A percentile compares a stretch with the other conserved stretches of the same genome.
Conservation (phyloP, 2,797 vertebrate genomes). For the Benthosema pterotum region DNA sequence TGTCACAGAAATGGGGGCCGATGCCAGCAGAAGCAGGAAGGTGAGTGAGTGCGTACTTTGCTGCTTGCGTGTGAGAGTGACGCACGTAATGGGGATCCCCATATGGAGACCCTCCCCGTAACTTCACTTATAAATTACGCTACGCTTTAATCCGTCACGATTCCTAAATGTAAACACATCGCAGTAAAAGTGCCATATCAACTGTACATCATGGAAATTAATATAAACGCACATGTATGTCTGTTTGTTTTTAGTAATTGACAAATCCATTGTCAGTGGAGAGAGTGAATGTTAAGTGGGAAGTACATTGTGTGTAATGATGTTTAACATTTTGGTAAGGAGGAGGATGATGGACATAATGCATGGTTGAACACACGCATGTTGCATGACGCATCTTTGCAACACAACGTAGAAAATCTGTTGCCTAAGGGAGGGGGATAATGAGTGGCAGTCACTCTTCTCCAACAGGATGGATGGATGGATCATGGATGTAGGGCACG, state of each 20-base stretch:
- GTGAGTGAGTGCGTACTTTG: slow-evolving; percentile 51
- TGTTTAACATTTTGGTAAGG: slow-evolving; percentile 28
- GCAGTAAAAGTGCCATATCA: no score
- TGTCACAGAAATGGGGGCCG: slow-evolving; percentile 74
- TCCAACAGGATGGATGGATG: no score
- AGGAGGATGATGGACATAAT: slow-evolving; percentile 43
- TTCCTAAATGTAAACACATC: no score
- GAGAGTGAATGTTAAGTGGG: neutral
- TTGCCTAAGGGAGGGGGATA: slow-evolving; percentile 27
- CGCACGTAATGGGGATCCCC: slow-evolving; percentile 26
- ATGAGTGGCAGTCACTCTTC: slow-evolving; percentile 15
- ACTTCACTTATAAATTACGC: no score
- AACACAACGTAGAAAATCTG: slow-evolving; percentile 49
- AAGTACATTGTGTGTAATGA: slow-evolving; percentile 2
- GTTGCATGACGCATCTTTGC: slow-evolving; percentile 17
- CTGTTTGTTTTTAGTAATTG: no score
- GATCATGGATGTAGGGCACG: slow-evolving; percentile 8
- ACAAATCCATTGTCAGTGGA: no score
- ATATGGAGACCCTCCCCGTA: no score
- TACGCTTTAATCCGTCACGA: no score
- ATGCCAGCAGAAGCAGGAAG: slow-evolving; percentile 76
- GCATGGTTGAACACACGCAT: slow-evolving; percentile 54
- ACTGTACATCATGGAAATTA: no score
- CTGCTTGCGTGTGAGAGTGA: slow-evolving; percentile 56
- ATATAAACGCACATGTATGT: no score